Conservation (phyloP, 2,797 vertebrate species). For the Lepidocolaptes lacrymiger region DNA sequence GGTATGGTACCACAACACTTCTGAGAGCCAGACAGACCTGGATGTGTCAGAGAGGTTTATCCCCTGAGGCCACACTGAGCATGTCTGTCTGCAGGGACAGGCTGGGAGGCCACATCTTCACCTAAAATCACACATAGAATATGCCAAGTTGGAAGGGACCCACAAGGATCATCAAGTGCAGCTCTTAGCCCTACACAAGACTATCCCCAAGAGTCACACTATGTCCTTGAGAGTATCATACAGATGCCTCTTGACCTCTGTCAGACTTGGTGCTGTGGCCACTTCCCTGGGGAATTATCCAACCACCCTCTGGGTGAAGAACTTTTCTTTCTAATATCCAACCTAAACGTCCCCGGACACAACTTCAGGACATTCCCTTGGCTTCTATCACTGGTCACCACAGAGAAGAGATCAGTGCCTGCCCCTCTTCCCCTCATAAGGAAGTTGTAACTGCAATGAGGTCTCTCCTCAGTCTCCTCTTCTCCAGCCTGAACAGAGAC, state of each 20-base stretch:
- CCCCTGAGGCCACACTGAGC: rapidly evolving
- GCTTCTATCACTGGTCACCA: not conserved
- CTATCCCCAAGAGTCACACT: not conserved
- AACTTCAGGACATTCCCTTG: not conserved
- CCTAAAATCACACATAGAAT: not conserved
- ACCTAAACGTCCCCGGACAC: not conserved
- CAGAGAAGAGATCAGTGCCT: not conserved
- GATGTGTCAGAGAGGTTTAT: rapidly evolving
- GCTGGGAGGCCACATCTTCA: not conserved
- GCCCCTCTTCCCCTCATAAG: not conserved
- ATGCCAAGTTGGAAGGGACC: not conserved
- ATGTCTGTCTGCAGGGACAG: not conserved
- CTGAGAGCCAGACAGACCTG: not conserved
- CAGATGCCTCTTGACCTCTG: not conserved
- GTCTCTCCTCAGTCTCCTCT: not conserved
- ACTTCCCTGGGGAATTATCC: not conserved
- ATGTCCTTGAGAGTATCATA: not conserved
- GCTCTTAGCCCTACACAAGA: not conserved
- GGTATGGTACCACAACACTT: not conserved
- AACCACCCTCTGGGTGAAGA: not conserved
- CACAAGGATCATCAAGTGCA: not conserved
- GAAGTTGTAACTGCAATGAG: not conserved
- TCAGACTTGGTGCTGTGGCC: not conserved
- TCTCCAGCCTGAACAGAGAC: not conserved
- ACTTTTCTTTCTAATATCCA: not conserved